Evolutionary conservation across 2,888 invertebrate genomes (phyloP).

Genomic region (Cinara cedri): DNA sequence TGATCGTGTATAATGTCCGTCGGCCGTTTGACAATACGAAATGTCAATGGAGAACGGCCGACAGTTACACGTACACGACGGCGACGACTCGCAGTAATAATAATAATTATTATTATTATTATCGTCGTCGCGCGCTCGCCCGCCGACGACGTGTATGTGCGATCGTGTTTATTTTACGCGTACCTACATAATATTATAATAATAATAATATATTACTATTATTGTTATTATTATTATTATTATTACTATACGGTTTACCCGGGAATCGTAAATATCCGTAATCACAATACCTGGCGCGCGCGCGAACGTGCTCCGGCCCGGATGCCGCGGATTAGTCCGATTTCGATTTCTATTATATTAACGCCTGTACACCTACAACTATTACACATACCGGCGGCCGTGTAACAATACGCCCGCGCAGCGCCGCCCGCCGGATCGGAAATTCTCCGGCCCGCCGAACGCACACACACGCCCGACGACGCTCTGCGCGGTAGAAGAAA

Average conservation of each 20-base stretch:
- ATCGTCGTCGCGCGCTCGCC: background rate
- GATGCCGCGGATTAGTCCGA: constrained; percentile 53
- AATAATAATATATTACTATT: no score
- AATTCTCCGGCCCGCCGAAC: no score
- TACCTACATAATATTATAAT: no score
- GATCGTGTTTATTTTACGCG: constrained; percentile 29
- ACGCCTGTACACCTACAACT: background rate
- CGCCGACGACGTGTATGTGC: background rate
- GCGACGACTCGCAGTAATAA: background rate
- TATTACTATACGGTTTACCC: no score
- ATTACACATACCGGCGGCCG: background rate
- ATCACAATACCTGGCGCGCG: constrained; percentile 18
- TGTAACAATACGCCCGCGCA: background rate
- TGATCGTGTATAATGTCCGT: constrained; percentile 51
- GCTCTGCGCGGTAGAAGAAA: no score
- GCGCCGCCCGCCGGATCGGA: background rate
- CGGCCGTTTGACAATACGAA: constrained; percentile 15
- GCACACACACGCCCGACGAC: no score
- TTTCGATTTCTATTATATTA: constrained; percentile 46
- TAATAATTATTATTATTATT: background rate
- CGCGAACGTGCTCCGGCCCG: constrained; percentile 42
- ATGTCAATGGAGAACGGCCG: constrained; percentile 29
- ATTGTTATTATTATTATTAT: no score
- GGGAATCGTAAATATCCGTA: constrained; percentile 45
- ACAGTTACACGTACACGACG: background rate